Percentiles rank a stretch among this genome's conserved stretches.
Conservation (phyloP, 1,140 invertebrate genomes). For the Drosophila santomea region DNA sequence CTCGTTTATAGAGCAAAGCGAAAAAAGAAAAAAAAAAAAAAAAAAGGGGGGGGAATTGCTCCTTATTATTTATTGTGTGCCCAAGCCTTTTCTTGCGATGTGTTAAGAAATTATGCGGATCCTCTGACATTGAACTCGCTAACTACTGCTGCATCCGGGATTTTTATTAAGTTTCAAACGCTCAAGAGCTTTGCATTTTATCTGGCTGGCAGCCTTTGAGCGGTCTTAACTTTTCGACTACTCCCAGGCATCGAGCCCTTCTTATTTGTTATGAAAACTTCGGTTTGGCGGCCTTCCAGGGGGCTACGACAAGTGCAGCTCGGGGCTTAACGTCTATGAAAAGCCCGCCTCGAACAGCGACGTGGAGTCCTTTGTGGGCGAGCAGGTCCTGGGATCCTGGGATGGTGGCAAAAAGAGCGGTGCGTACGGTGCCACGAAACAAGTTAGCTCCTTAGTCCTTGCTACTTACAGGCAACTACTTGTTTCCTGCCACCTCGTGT, state of each 20-base stretch:
- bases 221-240: constrained; percentile 69
- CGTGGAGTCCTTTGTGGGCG: constrained; percentile 38
- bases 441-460: constrained; percentile 5
- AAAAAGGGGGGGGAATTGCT: constrained; percentile 2
- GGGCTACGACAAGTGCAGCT: constrained; percentile 34
- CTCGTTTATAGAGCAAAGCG: constrained; percentile 4
- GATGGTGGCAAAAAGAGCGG: constrained; percentile 33
- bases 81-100: constrained; percentile 46
- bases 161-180: constrained; percentile 55
- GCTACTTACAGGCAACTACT: constrained; percentile 19
- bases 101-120: constrained; percentile 57
- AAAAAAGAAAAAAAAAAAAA: constrained; percentile 1
- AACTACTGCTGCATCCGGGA: constrained; percentile 29
- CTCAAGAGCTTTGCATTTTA: constrained; percentile 68
- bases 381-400: not conserved
- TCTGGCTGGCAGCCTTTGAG: constrained; percentile 65
- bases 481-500: constrained; percentile 42
- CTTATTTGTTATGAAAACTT: constrained; percentile 79
- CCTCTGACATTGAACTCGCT: constrained; percentile 62
- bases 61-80: constrained; percentile 49
- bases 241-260: constrained; percentile 68
- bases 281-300: constrained; percentile 2
- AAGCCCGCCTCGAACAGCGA: constrained; percentile 51
- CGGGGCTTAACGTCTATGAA: constrained; percentile 63
- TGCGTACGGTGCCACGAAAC: constrained; percentile 24